Base-by-base conservation (phyloP, 2,113 vertebrate species). In the Prionailurus viverrinus region DNA sequence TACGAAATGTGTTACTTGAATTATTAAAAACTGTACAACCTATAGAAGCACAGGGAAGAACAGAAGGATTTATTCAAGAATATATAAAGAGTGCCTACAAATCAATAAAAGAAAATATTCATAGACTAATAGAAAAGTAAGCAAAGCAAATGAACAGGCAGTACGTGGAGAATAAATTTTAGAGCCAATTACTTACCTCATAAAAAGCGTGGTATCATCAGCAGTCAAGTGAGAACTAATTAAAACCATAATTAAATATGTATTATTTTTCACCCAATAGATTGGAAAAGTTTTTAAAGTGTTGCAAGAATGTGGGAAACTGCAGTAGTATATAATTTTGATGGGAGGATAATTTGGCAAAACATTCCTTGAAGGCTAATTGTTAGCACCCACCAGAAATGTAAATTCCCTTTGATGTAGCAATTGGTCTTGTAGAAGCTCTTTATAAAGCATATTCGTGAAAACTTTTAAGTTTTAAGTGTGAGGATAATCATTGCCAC, bases 41-140 rank as follows among this genome's bases (percentile, higher is more conserved):
- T 6, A 36, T 16, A 45, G 55, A 69, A 61, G 27, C 27, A 41
- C 81, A 66, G 23, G 27, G 71, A 53, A 21, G 2, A 6, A 82
- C 13, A 15, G 87, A 83, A 8, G 3, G 2, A 19, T 68, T 39
- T 82, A 29, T 69, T 84, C 11, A 23, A 45, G 66, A 86, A 85
- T 65, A 91, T 93, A 14, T 93, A 95, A 94, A 96, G 48, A 93
- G 41, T 65, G 15, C 3, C 80, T 36, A 48, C 53, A 58, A 93
- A 45, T 74, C 89, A 96, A 84, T n/a, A 61, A 97, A 95, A 58
- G 18, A 95, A 88, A 89, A 55, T 13, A 68, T 18, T 69, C 48
- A 89, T 66, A 85, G 58, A 39, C 19, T 74, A 45, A 66, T 39
- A 31, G 85, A 74, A 91, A 71, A 92, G 4, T 55, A 36, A 92